Evolutionary conservation across 2,113 vertebrate species (phyloP), one percentile per base, ranked within the genome.

Genomic region (Propithecus coquereli): DNA sequence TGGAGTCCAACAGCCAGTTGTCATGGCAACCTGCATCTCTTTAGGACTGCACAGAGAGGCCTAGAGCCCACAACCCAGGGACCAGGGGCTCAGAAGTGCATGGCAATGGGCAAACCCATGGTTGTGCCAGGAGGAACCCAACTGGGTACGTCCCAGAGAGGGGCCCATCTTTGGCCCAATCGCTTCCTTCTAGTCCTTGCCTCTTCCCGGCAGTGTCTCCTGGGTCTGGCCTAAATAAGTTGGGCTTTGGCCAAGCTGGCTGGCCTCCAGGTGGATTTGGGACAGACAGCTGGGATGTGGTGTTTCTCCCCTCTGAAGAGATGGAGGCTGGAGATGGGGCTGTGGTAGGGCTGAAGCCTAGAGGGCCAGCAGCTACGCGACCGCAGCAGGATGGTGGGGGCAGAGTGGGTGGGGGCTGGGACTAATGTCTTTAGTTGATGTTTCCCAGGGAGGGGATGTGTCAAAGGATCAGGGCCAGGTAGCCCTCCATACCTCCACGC

Each of bases 281-380:
- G 97, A 97, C 96, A 96, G 94, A 94, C 97, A 97, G 97, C 97
- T 97, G 97, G 97, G 97, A 94, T 96, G 91, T 97, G 96, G 83
- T 84, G 94, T 90, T 98, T 98, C 97, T 57, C 97, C 90, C 74
- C 96, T 97, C 95, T 73, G 43, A 85, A 77, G 90, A 93, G 87
- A 96, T 66, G 76, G 94, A 97, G 94, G 83, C 95, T 88, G 65
- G 90, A 94, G 71, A 68, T 70, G 95, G 84, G 96, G 92, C 94
- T 23, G 0, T 14, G 14, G 12, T 68, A 50, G 80, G 92, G 84
- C 45, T 79, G 91, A 45, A 89, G 65, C 45, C 71, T 57, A 52
- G 37, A n/a, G 32, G 52, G 40, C 50, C 59, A 52, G 84, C 5
- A 2, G 81, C 59, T 37, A 6, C 1, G 17, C 6, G 27, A 61